These are phyloP conservation scores for Falco naumanni DNA, from an alignment of 2,797 vertebrate genomes.

Conservation along the genomic window DNA sequence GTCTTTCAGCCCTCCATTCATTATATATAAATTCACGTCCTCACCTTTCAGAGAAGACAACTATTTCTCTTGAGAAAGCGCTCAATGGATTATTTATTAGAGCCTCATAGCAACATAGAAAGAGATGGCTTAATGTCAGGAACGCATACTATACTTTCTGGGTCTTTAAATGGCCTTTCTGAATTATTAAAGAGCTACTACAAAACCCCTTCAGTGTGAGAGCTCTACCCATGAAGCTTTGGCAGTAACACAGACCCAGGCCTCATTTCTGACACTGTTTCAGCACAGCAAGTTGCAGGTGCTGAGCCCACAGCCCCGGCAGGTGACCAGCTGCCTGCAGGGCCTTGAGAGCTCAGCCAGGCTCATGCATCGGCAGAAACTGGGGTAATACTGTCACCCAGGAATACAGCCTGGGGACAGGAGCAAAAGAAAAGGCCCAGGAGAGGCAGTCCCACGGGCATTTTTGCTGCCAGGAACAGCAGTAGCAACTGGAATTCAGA, in stretches of 20 bases:
- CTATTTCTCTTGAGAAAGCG: not conserved
- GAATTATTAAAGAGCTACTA: not conserved
- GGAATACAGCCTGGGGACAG: not conserved
- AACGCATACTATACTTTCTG: not conserved
- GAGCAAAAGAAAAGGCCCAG: not conserved
- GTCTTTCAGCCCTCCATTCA: not conserved
- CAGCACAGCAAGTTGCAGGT: not conserved
- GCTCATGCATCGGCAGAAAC: not conserved
- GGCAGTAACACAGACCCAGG: not conserved
- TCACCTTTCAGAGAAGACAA: not conserved
- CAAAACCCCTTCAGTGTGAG: not conserved
- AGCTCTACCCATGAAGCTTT: not conserved
- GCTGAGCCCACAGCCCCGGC: not conserved
- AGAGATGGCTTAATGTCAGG: not conserved
- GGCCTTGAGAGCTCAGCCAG: not conserved
- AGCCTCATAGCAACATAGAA: not conserved
- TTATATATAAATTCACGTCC: not conserved
- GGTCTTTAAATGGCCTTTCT: not conserved
- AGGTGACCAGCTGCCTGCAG: not conserved
- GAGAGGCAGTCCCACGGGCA: not conserved
- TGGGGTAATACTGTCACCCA: not conserved
- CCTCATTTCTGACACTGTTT: not conserved
- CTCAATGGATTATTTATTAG: not conserved
- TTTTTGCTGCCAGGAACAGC: not conserved
- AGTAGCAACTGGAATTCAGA: not conserved